phyloP scores from a whole-genome alignment of 2,888 invertebrate genomes.

The Ornithoptera alexandrae region DNA sequence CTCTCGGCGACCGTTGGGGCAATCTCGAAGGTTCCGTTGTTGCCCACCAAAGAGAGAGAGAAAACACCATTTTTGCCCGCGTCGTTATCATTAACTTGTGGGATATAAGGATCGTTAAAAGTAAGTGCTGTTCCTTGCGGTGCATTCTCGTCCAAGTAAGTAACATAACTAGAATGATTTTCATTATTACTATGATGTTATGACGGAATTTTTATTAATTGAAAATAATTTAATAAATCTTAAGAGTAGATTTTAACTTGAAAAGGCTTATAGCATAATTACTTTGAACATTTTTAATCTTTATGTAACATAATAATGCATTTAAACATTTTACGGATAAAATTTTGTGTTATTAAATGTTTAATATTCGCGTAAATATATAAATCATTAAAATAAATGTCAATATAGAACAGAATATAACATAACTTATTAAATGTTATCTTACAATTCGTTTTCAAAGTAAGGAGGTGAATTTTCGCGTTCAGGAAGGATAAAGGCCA shows the following conservation, averaged over 20 bases:
- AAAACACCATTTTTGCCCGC: conserved; percentile 92
- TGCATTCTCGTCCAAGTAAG: conserved; percentile 89
- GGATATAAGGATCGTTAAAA: conserved; percentile 85
- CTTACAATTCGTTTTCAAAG: conserved; percentile 89
- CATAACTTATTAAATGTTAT: conserved; percentile 34
- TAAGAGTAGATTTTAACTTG: no score
- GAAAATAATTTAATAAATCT: no score
- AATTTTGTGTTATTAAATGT: no score
- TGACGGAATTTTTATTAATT: no score
- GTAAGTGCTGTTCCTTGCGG: conserved; percentile 88
- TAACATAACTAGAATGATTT: conserved; percentile 82
- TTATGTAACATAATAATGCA: no score
- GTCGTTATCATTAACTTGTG: conserved; percentile 87
- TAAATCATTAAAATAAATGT: no score
- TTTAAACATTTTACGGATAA: no score
- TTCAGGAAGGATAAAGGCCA: conserved; percentile 90
- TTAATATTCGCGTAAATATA: no score
- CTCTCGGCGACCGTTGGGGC: conserved; percentile 90
- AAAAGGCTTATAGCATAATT: no score
- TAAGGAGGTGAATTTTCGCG: conserved; percentile 88
- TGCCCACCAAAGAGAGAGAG: conserved; percentile 86
- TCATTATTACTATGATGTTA: neutral
- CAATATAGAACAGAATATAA: neutral
- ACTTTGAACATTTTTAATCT: no score
- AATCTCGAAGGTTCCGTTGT: conserved; percentile 94